Conservation (phyloP, 2,113 vertebrate genomes). For the Pyxicephalus adspersus region DNA sequence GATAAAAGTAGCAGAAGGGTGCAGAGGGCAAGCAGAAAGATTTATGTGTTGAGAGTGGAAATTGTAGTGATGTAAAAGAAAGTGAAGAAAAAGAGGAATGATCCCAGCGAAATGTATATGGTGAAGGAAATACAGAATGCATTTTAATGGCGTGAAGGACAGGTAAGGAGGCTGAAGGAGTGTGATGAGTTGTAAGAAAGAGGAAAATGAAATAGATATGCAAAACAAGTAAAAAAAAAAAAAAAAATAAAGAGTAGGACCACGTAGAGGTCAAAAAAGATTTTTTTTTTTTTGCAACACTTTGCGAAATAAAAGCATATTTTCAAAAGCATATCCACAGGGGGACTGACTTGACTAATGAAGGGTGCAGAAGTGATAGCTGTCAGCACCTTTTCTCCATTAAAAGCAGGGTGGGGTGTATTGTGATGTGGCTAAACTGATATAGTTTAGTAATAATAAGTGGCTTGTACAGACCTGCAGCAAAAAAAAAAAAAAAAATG, state of each 20-base stretch:
- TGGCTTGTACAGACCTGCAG: too few species aligned
- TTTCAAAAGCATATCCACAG: too few species aligned
- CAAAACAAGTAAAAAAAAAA: not conserved
- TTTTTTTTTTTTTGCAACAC: too few species aligned
- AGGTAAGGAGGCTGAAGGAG: not conserved
- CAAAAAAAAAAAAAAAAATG: too few species aligned
- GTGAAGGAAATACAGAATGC: not conserved
- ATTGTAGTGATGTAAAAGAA: conserved; percentile 9
- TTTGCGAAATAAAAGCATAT: too few species aligned
- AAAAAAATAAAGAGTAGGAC: not conserved
- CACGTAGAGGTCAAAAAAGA: too few species aligned
- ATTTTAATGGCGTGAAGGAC: not conserved
- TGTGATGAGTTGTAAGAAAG: not conserved
- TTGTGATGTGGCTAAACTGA: too few species aligned
- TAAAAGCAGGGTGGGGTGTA: too few species aligned
- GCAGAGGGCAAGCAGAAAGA: conserved; percentile 45
- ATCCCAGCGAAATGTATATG: not conserved
- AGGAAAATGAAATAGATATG: not conserved
- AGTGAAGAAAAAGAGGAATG: conserved; percentile 1
- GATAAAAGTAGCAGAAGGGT: conserved; percentile 43
- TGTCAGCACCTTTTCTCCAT: too few species aligned
- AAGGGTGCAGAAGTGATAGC: too few species aligned
- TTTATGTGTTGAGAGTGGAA: conserved; percentile 44
- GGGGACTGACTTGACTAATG: too few species aligned
- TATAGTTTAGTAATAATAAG: too few species aligned